A percentile compares a stretch with the other conserved stretches of the same genome.
These are phyloP conservation scores for Venturia canescens DNA, from an alignment of 1,140 invertebrate genomes.

Conservation along the genomic window DNA sequence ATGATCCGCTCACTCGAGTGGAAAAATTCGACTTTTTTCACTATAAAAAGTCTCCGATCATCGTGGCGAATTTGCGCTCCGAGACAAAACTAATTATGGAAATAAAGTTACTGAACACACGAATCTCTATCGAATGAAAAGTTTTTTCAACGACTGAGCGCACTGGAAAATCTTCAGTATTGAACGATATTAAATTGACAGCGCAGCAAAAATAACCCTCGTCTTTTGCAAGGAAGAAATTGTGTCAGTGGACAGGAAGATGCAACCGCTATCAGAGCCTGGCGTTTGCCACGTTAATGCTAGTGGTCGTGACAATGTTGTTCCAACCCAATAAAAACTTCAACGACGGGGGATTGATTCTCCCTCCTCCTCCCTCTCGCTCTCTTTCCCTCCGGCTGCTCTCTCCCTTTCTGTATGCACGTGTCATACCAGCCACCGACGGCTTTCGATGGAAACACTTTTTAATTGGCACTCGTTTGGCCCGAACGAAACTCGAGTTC, in stretches of 20 bases:
- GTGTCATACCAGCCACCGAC: not conserved
- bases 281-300: not conserved
- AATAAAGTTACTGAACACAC: too few species aligned
- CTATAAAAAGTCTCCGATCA: too few species aligned
- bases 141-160: too few species aligned
- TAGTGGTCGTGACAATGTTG: not conserved
- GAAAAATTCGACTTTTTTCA: too few species aligned
- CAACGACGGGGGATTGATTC: not conserved
- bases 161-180: not conserved
- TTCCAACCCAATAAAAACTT: constrained; percentile 10
- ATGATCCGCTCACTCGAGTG: too few species aligned
- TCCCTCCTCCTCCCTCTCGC: not conserved
- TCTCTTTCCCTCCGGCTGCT: not conserved
- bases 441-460: constrained; percentile 11
- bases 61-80: too few species aligned
- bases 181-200: not conserved
- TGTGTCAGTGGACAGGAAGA: not conserved
- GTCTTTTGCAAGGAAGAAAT: not conserved
- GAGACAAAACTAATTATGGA: too few species aligned
- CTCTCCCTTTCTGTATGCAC: not conserved
- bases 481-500: constrained; percentile 7
- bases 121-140: too few species aligned
- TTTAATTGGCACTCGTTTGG: constrained; percentile 26
- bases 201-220: not conserved
- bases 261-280: not conserved